These are phyloP conservation scores for Agrilus biguttatus DNA, from an alignment of 2,888 invertebrate species.

Conservation along the genomic window DNA sequence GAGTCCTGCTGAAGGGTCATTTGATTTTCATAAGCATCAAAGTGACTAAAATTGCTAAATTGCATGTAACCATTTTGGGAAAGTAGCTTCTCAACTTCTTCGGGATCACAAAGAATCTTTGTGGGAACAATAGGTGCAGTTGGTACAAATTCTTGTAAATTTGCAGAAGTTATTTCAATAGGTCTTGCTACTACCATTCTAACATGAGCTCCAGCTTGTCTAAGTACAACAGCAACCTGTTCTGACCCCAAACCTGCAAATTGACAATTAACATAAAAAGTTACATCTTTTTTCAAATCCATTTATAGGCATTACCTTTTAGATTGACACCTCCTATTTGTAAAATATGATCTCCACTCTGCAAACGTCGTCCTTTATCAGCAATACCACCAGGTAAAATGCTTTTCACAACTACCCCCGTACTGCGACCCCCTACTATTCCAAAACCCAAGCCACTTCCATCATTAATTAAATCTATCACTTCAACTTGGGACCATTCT, in stretches of 20 bases:
- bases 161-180: constrained; percentile 67
- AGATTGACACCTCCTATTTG: constrained; percentile 91
- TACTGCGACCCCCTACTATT: constrained; percentile 93
- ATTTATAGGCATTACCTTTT: constrained; percentile 58
- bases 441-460: constrained; percentile 97
- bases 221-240: constrained; percentile 69
- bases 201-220: constrained; percentile 51
- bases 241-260: constrained; percentile 12
- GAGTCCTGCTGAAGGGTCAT: constrained; percentile 9
- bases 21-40: constrained; percentile 8
- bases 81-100: constrained; percentile 74
- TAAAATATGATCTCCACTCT: constrained; percentile 95
- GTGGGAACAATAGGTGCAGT: constrained; percentile 87
- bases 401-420: constrained; percentile 97
- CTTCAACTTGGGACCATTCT: constrained; percentile 99
- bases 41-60: constrained; percentile 8
- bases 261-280: not conserved
- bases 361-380: constrained; percentile 86
- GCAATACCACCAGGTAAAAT: constrained; percentile 94
- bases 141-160: constrained; percentile 55
- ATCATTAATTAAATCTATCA: constrained; percentile 94
- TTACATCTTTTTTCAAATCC: not conserved
- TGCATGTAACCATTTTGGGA: constrained; percentile 56
- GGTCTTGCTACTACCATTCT: constrained; percentile 89
- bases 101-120: constrained; percentile 79